Base-by-base conservation (phyloP, 2,797 vertebrate species). In the Tapirus indicus region DNA sequence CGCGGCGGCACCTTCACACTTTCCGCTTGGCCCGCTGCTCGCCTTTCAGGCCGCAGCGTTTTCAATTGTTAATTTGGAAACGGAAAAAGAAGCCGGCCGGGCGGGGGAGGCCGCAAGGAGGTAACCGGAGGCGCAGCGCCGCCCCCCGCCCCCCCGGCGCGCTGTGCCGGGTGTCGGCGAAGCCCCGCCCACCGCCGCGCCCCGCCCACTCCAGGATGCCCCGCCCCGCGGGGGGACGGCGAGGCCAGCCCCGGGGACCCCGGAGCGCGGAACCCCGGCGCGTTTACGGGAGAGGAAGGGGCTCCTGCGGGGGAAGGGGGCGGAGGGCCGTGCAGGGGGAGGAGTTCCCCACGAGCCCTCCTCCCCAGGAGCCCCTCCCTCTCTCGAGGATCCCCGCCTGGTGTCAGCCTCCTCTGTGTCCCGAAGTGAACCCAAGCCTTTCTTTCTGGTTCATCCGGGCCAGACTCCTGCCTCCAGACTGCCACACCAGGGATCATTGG, bases 31-130 rank as follows among this genome's bases (percentile, higher is more conserved):
- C 98, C 97, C 97, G 95, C 97, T 97, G 97, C 97, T 98, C 97
- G 97, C 97, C 97, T 98, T 98, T 98, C 97, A 98, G 97, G 97
- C 98, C 97, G 97, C 97, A 20, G 96, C 35, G 85, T 98, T 98
- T 98, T 98, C 98, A 98, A 98, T 98, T 98, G 98, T 98, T 98
- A 98, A 98, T 98, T 98, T 98, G 98, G 98, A 98, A 98, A 98
- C 97, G 96, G 97, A 98, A 98, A 98, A 98, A 97, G 97, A 96
- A 98, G 97, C 97, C 97, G 97, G 91, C 86, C 9, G 58, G 97
- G 92, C 35, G 62, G 85, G 80, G 94, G 94, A 97, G 97, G 87
- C 95, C 11, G 75, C 44, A 35, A 87, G 68, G 96, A 92, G 75
- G 98, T 96, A 98, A 98, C 60, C 4, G 0, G 97, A 98, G 93